phyloP scores from a whole-genome alignment of 2,888 invertebrate species.

The Tetranychus truncatus region DNA sequence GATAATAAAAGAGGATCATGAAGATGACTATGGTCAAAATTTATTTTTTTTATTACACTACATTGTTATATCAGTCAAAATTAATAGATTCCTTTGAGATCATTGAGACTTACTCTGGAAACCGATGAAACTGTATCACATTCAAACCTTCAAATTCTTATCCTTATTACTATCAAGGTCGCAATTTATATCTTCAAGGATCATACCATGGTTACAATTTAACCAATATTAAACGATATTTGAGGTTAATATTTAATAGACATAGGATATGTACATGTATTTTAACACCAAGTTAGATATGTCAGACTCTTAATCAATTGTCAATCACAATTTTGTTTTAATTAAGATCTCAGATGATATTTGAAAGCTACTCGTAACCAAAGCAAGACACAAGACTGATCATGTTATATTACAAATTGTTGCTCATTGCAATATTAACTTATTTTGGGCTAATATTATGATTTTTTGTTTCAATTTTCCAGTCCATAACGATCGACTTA shows the following conservation, averaged over 20 bases:
- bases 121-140: not conserved
- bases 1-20: not conserved
- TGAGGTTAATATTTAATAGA: not conserved
- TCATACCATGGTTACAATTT: not conserved
- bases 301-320: not conserved
- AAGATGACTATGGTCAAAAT: not conserved
- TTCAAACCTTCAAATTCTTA: not conserved
- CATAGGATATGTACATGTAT: not conserved
- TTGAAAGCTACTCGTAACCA: no score
- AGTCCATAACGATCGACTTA: conserved; percentile 7
- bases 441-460: not conserved
- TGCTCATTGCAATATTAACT: not conserved
- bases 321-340: not conserved
- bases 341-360: not conserved
- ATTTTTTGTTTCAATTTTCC: not conserved
- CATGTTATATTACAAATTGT: not conserved
- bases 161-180: not conserved
- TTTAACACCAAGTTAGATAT: not conserved
- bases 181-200: not conserved
- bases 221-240: not conserved
- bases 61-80: not conserved
- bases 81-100: not conserved
- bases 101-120: not conserved
- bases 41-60: not conserved
- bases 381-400: not conserved